Conservation (phyloP, 2,113 vertebrate genomes). For the Genyomyrus donnyi region DNA sequence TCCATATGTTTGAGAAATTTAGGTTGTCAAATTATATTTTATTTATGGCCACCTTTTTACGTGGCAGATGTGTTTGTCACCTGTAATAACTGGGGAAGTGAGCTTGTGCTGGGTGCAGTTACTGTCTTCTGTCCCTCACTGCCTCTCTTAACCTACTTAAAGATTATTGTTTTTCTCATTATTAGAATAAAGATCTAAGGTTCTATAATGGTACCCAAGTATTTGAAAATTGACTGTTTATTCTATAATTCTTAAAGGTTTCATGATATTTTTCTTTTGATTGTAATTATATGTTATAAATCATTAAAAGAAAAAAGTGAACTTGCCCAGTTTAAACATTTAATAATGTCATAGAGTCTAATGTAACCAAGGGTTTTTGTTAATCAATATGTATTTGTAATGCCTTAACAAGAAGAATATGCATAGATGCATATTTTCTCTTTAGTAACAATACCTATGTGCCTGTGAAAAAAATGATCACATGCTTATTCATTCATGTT, state of each 20-base stretch:
- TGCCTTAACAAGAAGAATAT: background rate
- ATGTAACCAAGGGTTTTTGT: background rate
- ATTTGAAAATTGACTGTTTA: background rate
- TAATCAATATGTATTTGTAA: background rate
- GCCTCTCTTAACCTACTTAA: background rate
- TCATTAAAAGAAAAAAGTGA: background rate
- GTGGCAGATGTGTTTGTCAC: background rate
- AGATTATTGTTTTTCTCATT: background rate
- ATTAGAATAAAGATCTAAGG: background rate
- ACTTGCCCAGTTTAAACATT: background rate
- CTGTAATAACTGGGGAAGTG: background rate
- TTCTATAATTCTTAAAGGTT: background rate
- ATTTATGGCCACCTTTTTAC: background rate
- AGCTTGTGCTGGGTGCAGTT: background rate
- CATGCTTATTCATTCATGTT: background rate
- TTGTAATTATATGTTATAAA: conserved; percentile 1
- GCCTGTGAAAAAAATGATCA: background rate
- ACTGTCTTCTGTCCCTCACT: background rate
- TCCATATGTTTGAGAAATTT: background rate
- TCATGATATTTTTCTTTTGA: background rate
- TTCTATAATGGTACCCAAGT: background rate
- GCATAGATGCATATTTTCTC: background rate
- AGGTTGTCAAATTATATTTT: background rate
- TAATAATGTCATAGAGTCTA: background rate
- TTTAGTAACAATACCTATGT: background rate